These are phyloP conservation scores for Pseudococcus viburni DNA, from an alignment of 2,888 invertebrate species.

Conservation along the genomic window DNA sequence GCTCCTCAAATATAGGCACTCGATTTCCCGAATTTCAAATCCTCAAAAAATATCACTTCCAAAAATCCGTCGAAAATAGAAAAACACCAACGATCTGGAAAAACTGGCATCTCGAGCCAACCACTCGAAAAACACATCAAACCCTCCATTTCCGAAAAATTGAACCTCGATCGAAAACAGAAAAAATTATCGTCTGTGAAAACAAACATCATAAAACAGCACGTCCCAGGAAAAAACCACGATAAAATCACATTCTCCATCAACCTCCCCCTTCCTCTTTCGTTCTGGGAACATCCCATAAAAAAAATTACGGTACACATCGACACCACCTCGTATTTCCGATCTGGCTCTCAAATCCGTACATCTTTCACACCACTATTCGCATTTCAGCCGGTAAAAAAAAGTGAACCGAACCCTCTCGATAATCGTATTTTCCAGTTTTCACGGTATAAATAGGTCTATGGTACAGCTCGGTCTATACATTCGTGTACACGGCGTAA, in stretches of 20 bases:
- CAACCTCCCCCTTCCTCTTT: neutral
- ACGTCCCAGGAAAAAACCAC: neutral
- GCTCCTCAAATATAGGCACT: too few relatives aligned
- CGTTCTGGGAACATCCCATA: neutral
- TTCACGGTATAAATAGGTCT: neutral
- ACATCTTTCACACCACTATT: neutral
- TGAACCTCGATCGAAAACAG: neutral
- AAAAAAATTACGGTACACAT: neutral
- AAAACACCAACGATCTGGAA: neutral
- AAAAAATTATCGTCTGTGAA: neutral
- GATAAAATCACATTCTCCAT: neutral
- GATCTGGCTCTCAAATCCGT: conserved; percentile 14
- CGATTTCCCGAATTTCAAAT: too few relatives aligned
- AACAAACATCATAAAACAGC: neutral
- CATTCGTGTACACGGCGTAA: neutral
- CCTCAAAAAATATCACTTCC: too few relatives aligned
- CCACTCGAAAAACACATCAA: neutral
- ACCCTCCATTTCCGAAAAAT: neutral
- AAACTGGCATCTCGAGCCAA: too few relatives aligned
- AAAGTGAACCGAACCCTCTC: neutral
- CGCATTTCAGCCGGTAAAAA: neutral
- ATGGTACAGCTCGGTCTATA: neutral
- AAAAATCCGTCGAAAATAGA: neutral
- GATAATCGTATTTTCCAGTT: conserved; percentile 5
- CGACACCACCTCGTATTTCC: conserved; percentile 17